Base-by-base conservation (phyloP, 2,888 invertebrate genomes). In the Tachina grossa region DNA sequence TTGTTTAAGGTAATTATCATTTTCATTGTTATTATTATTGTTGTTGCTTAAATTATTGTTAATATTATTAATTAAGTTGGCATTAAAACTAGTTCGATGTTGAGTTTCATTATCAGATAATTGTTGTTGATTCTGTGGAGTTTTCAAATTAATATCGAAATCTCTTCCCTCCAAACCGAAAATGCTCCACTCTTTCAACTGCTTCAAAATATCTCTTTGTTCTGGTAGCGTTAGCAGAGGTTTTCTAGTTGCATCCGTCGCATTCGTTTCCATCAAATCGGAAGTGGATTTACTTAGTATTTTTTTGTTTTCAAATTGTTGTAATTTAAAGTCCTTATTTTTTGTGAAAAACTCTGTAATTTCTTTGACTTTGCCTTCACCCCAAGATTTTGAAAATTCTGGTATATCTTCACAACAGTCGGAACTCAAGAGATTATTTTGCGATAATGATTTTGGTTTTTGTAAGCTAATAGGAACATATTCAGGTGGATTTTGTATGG, bases 341-440 rank as follows among this genome's bases (percentile, higher is more conserved):
- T 79, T 80, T 9, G 72, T 94, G 87, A 96, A 96, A 91, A 95
- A 96, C 89, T 95, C 95, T 0, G 96, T 94, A 82, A 96, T 92
- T 55, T 95, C 95, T 81, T 95, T 95, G 0, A 96, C 96, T 91
- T 95, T 94, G 1, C 96, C 96, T 81, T 94, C 94, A 0, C 95
- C 95, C 22, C 95, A 94, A 79, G 88, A 10, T 86, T 88, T 87
- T 78, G 66, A 71, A 68, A 85, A 85, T 57, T 85, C 85, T 5
- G 75, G 65, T n/a, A 63, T 10, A 45, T 79, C 53, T 1, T 81
- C 68, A 13, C 53, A 61, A 19, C 53, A 53, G 11, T 79, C 81
- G 43, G 61, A 59, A 45, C 63, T 66, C 57, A 82, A 57, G 19
- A 80, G 66, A 55, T 86, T 84, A 59, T 81, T 77, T 81, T 84